Percentiles rank a stretch among this genome's conserved stretches.
Evolutionary conservation across 2,888 invertebrate genomes (phyloP).

Genomic region (Erpobdella octoculata): DNA sequence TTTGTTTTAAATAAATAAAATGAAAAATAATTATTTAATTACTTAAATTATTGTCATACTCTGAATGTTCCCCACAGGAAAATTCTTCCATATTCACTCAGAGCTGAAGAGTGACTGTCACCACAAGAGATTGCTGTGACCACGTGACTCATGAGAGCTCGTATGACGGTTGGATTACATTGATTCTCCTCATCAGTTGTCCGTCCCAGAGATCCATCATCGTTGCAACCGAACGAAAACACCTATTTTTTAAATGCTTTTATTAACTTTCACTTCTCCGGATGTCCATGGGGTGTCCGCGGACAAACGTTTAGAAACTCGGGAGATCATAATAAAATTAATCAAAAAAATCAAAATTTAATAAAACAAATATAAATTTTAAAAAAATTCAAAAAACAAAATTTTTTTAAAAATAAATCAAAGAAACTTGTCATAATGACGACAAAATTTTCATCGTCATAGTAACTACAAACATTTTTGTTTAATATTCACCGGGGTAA

Average conservation of each 20-base stretch:
- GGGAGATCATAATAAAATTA: no score
- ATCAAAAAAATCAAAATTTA: no score
- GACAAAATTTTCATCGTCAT: no score
- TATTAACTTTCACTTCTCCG: no score
- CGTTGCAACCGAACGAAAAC: constrained; percentile 88
- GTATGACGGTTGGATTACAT: constrained; percentile 62
- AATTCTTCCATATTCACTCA: constrained; percentile 75
- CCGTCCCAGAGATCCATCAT: constrained; percentile 87
- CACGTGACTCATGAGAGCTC: constrained; percentile 22
- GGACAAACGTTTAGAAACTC: no score
- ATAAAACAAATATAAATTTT: no score
- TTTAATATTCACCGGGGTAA: no score
- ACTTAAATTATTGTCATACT: constrained; percentile 49
- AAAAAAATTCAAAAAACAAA: no score
- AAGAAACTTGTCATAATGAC: no score
- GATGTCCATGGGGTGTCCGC: no score
- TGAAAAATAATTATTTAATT: neutral
- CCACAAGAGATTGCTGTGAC: constrained; percentile 71
- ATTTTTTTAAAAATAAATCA: no score
- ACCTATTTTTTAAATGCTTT: constrained; percentile 56
- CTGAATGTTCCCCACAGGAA: constrained; percentile 94
- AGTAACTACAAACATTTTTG: no score
- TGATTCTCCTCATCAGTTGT: constrained; percentile 68
- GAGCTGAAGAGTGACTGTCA: constrained; percentile 58
- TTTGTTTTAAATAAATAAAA: neutral